Percentiles rank a stretch among this genome's conserved stretches.
Evolutionary conservation across 2,113 vertebrate genomes (phyloP).

Genomic region (Caracal caracal): DNA sequence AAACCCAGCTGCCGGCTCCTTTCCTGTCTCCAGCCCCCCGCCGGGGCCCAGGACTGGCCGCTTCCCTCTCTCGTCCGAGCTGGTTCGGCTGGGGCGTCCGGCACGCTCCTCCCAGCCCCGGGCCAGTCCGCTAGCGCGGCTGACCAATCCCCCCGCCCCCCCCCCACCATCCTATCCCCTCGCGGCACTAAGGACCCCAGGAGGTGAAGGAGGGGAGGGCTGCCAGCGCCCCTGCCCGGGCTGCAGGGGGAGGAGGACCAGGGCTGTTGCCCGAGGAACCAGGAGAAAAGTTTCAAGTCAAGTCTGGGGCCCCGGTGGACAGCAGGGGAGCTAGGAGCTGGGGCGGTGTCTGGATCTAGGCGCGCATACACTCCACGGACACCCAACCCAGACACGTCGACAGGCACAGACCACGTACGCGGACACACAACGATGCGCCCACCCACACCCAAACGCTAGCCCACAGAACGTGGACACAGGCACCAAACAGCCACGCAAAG

Average conservation of each 20-base stretch:
- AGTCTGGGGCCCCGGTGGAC: constrained; percentile 36
- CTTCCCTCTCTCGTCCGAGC: not conserved
- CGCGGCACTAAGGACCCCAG: not conserved
- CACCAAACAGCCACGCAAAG: not conserved
- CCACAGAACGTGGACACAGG: not conserved
- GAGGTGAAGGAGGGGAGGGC: not conserved
- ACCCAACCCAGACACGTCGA: constrained; percentile 74
- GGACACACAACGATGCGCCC: constrained; percentile 27
- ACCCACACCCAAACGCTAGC: not conserved
- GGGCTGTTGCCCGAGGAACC: constrained; percentile 45
- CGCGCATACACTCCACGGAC: constrained; percentile 30
- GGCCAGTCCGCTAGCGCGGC: not conserved
- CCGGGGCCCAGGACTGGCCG: not conserved
- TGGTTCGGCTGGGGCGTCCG: not conserved
- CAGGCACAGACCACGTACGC: constrained; percentile 53
- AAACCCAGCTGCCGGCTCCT: not conserved
- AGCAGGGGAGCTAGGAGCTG: not conserved
- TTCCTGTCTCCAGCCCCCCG: not conserved
- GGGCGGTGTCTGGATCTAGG: constrained; percentile 46
- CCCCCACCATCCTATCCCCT: not conserved
- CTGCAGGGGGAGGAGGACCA: not conserved
- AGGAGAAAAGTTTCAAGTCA: constrained; percentile 77
- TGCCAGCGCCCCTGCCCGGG: not conserved
- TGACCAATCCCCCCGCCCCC: not conserved
- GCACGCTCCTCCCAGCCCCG: not conserved